These are phyloP conservation scores for Sturnus vulgaris DNA, from an alignment of 2,113 vertebrate genomes.

Conservation along the genomic window DNA sequence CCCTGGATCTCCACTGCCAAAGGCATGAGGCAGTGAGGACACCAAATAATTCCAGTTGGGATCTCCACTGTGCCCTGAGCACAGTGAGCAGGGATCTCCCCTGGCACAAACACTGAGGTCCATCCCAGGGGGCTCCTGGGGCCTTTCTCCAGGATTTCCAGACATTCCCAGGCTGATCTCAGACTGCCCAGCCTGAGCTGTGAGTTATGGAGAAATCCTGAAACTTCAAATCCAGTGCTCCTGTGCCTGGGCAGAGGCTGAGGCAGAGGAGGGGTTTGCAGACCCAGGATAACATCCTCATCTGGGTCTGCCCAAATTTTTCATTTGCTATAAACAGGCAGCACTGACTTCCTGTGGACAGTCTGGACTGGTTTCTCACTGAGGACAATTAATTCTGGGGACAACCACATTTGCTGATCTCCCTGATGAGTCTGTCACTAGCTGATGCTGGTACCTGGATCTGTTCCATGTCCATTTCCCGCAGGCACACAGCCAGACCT, in stretches of 20 bases:
- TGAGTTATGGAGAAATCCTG: background rate
- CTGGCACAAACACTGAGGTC: accelerated
- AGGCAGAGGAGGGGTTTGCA: background rate
- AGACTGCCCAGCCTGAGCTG: background rate
- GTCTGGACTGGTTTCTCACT: background rate
- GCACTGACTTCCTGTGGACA: background rate
- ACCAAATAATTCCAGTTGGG: background rate
- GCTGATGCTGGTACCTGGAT: background rate
- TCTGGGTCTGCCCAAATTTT: background rate
- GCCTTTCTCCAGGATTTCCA: background rate
- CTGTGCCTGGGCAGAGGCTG: background rate
- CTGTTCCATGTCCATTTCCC: background rate
- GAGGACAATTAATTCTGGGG: background rate
- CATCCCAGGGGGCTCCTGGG: background rate
- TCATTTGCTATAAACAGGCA: background rate
- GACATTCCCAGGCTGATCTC: background rate
- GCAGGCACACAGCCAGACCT: background rate
- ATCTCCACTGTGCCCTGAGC: background rate
- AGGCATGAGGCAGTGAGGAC: background rate
- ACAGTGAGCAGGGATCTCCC: background rate
- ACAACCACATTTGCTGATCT: background rate
- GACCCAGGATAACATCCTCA: background rate
- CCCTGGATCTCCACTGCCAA: background rate
- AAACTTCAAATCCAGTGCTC: background rate
- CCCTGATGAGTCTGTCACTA: background rate